phyloP scores from a whole-genome alignment of 2,888 invertebrate species.

The Brachyptera risi region DNA sequence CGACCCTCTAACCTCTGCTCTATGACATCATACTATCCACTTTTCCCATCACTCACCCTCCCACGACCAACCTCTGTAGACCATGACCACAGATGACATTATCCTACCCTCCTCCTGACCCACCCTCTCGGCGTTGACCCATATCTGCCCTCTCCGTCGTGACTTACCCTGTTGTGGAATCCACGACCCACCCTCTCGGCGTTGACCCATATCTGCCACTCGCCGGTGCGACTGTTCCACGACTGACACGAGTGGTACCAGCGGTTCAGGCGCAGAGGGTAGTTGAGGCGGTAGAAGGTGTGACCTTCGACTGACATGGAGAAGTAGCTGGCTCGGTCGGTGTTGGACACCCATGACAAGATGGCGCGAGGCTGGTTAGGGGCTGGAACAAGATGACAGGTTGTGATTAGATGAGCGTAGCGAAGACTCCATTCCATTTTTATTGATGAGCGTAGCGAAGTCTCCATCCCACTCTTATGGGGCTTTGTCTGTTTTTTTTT shows the following conservation, averaged over 20 bases:
- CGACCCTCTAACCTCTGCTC: too few species aligned
- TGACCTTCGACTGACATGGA: constrained; percentile 79
- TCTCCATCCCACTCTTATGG: too few species aligned
- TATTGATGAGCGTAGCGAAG: too few species aligned
- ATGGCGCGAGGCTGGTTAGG: constrained; percentile 69
- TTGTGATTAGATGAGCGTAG: too few species aligned
- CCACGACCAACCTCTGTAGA: too few species aligned
- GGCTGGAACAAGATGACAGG: constrained; percentile 54
- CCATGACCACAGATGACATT: too few species aligned
- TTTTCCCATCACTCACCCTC: too few species aligned
- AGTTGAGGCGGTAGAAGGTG: constrained; percentile 71
- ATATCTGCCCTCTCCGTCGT: too few species aligned
- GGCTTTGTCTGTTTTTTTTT: too few species aligned
- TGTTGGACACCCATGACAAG: constrained; percentile 75
- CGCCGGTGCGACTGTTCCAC: constrained; percentile 85
- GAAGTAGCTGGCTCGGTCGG: constrained; percentile 74
- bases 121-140: too few species aligned
- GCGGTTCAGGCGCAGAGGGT: constrained; percentile 61
- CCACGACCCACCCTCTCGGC: constrained; percentile 81
- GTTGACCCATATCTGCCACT: constrained; percentile 88
- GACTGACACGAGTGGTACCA: constrained; percentile 87
- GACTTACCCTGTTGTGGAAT: constrained; percentile 77
- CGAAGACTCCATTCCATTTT: too few species aligned
- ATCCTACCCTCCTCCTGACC: neutral
- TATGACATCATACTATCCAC: too few species aligned